A percentile compares a stretch with the other conserved stretches of the same genome.
These are phyloP conservation scores for Mungos mungo DNA, from an alignment of 2,113 vertebrate species.

Conservation along the genomic window DNA sequence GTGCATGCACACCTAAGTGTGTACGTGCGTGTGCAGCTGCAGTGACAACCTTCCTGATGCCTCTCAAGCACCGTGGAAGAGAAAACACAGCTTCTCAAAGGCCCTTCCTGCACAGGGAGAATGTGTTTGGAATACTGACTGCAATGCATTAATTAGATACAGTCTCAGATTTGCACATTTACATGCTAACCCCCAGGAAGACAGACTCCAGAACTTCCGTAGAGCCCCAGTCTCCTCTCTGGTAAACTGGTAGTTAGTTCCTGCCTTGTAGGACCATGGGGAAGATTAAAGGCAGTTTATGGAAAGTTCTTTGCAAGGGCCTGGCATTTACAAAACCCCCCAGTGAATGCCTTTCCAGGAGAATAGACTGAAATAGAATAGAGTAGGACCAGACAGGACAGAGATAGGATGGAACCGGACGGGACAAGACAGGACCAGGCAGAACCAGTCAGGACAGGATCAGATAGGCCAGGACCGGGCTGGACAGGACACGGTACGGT, in stretches of 20 bases:
- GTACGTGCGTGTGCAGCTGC: rapidly evolving
- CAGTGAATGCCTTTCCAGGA: rapidly evolving
- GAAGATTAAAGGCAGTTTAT: no score
- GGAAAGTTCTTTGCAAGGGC: neutral
- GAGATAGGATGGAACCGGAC: neutral
- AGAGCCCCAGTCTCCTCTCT: neutral
- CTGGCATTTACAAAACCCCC: neutral
- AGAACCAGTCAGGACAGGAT: neutral
- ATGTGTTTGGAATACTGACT: neutral
- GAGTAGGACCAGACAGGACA: neutral
- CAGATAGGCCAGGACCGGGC: rapidly evolving
- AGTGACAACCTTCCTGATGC: neutral
- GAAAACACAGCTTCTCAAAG: neutral
- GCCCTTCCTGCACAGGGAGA: neutral
- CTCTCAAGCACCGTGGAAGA: neutral
- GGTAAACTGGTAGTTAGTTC: rapidly evolving
- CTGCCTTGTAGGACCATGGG: rapidly evolving
- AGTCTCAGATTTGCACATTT: neutral
- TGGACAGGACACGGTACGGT: neutral
- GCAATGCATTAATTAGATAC: no score
- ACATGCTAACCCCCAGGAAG: no score
- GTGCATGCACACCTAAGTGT: neutral
- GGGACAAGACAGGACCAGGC: neutral
- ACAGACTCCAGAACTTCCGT: neutral
- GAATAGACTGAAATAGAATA: no score